phyloP scores from a whole-genome alignment of 2,888 invertebrate genomes.

The Chaitophorus viminalis region DNA sequence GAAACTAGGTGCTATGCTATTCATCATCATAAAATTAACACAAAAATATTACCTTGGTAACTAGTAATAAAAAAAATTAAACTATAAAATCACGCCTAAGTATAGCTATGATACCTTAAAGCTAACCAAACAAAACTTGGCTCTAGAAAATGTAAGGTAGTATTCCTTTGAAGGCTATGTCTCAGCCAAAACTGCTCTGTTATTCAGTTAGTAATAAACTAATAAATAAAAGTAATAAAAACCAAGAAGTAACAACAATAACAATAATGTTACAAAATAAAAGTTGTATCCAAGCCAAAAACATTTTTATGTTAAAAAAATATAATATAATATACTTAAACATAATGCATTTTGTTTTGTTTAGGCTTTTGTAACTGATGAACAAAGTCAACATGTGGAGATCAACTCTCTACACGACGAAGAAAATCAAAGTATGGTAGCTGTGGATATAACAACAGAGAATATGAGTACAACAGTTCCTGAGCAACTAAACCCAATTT shows the following conservation, averaged over 20 bases:
- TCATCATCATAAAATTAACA: no score
- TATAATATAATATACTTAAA: no score
- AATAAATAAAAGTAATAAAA: not conserved
- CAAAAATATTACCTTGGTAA: no score
- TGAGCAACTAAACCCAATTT: slow-evolving; percentile 50
- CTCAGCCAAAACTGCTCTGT: no score
- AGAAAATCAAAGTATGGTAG: slow-evolving; percentile 16
- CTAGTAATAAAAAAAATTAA: no score
- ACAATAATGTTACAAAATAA: not conserved
- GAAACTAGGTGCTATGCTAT: no score
- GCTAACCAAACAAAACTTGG: no score
- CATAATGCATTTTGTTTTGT: not conserved
- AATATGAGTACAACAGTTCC: not conserved
- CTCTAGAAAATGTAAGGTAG: no score
- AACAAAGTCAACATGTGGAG: not conserved
- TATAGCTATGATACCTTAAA: no score
- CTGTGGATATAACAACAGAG: slow-evolving; percentile 19
- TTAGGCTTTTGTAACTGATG: slow-evolving; percentile 19
- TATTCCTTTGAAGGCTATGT: no score
- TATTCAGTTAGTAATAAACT: no score
- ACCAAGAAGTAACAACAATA: not conserved
- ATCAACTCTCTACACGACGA: not conserved
- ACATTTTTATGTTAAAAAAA: not conserved
- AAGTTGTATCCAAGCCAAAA: not conserved
- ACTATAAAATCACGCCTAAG: no score